Evolutionary conservation across 2,113 vertebrate species (phyloP).

Genomic region (Thalassoma bifasciatum): DNA sequence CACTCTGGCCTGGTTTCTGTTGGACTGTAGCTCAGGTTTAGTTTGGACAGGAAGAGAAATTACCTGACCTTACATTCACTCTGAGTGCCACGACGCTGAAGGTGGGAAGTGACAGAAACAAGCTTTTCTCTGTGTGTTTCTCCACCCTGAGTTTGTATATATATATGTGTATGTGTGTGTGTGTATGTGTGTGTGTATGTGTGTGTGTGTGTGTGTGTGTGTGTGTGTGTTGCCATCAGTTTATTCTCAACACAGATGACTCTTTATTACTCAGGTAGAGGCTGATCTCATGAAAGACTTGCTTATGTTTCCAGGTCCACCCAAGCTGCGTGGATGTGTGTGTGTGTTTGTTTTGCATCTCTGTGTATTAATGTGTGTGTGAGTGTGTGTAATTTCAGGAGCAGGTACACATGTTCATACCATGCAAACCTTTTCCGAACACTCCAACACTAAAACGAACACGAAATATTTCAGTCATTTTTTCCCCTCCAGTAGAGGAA

Average conservation of each 20-base stretch:
- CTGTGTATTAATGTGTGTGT: slow-evolving; percentile 28
- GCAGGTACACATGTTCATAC: slow-evolving; percentile 19
- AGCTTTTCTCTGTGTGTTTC: slow-evolving; percentile 68
- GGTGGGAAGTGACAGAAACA: slow-evolving; percentile 77
- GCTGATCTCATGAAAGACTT: slow-evolving; percentile 79
- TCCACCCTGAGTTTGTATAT: slow-evolving; percentile 18
- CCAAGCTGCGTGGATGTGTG: slow-evolving; percentile 38
- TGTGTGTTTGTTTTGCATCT: slow-evolving; percentile 21
- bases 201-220: slow-evolving; percentile 38
- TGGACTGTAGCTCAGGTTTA: slow-evolving; percentile 25
- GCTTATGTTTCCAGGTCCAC: slow-evolving; percentile 77
- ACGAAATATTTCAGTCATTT: neutral
- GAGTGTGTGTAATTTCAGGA: slow-evolving; percentile 18
- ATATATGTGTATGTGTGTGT: slow-evolving; percentile 40
- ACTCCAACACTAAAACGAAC: slow-evolving; percentile 1
- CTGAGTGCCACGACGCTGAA: slow-evolving; percentile 58
- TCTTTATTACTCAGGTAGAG: slow-evolving; percentile 80
- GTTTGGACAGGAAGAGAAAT: slow-evolving; percentile 44
- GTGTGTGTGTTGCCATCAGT: slow-evolving; percentile 68
- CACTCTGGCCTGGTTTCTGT: neutral
- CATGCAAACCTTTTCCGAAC: slow-evolving; percentile 23
- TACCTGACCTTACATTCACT: slow-evolving; percentile 64
- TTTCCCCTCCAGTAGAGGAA: neutral
- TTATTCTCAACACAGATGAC: slow-evolving; percentile 79
- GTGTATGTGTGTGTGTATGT: slow-evolving; percentile 38